Conservation (phyloP, 2,888 invertebrate species). For the Actias luna region DNA sequence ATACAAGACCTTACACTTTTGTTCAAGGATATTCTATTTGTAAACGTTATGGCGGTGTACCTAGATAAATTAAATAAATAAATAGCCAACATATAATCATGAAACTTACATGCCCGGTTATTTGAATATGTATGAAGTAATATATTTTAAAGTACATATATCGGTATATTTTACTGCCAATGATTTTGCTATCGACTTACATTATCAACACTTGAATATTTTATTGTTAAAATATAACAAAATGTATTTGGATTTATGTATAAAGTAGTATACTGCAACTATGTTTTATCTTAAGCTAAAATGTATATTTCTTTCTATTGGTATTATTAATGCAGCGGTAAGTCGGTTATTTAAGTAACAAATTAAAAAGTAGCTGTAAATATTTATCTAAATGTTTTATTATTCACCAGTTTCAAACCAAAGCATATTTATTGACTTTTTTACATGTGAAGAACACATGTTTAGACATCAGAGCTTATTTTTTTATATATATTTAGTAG, state of each 20-base stretch:
- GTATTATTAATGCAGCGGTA: conserved; percentile 8
- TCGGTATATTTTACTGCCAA: neutral
- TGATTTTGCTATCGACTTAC: neutral
- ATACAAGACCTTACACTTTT: too few species aligned
- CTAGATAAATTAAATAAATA: too few species aligned
- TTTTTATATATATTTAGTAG: too few species aligned
- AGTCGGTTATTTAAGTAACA: neutral
- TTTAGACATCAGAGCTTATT: too few species aligned
- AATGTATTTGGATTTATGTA: neutral
- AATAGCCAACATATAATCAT: too few species aligned
- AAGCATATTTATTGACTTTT: too few species aligned
- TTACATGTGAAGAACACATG: too few species aligned
- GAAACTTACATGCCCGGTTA: too few species aligned
- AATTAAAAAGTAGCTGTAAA: neutral
- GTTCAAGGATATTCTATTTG: too few species aligned
- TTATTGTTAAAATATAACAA: neutral
- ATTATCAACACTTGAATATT: neutral
- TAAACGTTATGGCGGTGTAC: too few species aligned
- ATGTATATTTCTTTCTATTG: conserved; percentile 18
- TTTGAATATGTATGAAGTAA: neutral
- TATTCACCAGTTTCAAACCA: too few species aligned
- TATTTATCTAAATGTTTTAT: too few species aligned
- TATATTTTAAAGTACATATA: neutral
- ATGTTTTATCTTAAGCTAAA: neutral
- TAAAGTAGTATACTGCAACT: neutral